Percentiles rank a stretch among this genome's conserved stretches.
Evolutionary conservation across 2,888 invertebrate species (phyloP).

Genomic region (Hypolimnas misippus): DNA sequence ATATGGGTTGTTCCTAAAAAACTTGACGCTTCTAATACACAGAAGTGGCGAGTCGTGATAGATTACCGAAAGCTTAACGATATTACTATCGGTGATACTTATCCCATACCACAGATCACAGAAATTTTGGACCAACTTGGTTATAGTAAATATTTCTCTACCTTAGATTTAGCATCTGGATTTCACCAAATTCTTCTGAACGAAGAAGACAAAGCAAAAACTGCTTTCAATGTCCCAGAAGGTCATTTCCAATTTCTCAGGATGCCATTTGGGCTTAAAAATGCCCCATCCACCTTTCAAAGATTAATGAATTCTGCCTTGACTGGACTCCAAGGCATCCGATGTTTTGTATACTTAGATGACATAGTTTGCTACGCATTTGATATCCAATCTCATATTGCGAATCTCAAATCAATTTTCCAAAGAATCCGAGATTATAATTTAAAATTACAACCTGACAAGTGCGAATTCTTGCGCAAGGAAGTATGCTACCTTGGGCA

Average conservation of each 20-base stretch:
- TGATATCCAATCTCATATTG: not conserved
- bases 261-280: not conserved
- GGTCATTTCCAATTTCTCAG: not conserved
- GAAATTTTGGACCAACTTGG: constrained; percentile 46
- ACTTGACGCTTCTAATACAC: constrained; percentile 36
- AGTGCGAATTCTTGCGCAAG: not conserved
- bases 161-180: constrained; percentile 14
- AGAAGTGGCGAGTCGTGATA: constrained; percentile 37
- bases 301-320: not conserved
- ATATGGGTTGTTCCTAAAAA: constrained; percentile 21
- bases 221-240: too few species aligned
- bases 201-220: too few species aligned
- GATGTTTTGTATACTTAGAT: not conserved
- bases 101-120: constrained; percentile 46
- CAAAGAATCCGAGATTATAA: not conserved
- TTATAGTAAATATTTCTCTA: constrained; percentile 39
- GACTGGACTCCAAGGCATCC: not conserved
- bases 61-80: constrained; percentile 40
- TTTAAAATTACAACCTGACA: too few species aligned
- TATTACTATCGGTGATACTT: constrained; percentile 40
- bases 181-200: constrained; percentile 33
- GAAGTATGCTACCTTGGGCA: not conserved
- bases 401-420: not conserved
- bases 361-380: not conserved
- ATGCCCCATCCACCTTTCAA: constrained; percentile 8